Conservation (phyloP, 2,113 vertebrate genomes). For the Seriola aureovittata region DNA sequence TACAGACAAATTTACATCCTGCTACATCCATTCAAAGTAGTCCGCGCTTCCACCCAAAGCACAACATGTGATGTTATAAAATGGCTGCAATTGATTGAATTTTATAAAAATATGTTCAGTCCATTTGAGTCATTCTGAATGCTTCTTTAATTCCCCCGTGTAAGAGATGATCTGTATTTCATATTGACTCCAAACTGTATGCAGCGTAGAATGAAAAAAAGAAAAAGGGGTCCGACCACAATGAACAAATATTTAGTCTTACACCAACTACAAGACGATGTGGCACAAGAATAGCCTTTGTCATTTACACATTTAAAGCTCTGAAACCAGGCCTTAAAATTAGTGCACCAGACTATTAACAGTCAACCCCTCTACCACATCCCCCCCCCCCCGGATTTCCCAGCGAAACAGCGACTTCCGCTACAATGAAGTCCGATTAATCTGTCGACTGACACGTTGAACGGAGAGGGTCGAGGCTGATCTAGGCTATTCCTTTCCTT, state of each 20-base stretch:
- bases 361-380: not conserved
- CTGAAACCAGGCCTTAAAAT: not conserved
- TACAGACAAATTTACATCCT: not conserved
- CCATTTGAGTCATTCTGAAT: not conserved
- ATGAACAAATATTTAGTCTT: not conserved
- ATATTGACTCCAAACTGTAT: too few species aligned
- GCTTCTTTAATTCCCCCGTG: not conserved
- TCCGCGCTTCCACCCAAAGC: not conserved
- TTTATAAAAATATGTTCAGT: constrained; percentile 7
- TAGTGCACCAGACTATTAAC: not conserved
- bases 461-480: not conserved
- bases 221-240: too few species aligned
- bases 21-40: not conserved
- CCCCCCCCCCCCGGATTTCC: not conserved
- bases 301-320: not conserved
- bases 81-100: not conserved
- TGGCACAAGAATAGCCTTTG: not conserved
- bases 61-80: constrained; percentile 21
- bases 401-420: not conserved
- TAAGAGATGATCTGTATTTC: not conserved
- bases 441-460: not conserved
- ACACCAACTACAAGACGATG: not conserved
- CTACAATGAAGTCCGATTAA: not conserved
- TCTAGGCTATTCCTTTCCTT: not conserved
- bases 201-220: too few species aligned